These are phyloP conservation scores for Solea solea DNA, from an alignment of 2,113 vertebrate genomes.

Conservation along the genomic window DNA sequence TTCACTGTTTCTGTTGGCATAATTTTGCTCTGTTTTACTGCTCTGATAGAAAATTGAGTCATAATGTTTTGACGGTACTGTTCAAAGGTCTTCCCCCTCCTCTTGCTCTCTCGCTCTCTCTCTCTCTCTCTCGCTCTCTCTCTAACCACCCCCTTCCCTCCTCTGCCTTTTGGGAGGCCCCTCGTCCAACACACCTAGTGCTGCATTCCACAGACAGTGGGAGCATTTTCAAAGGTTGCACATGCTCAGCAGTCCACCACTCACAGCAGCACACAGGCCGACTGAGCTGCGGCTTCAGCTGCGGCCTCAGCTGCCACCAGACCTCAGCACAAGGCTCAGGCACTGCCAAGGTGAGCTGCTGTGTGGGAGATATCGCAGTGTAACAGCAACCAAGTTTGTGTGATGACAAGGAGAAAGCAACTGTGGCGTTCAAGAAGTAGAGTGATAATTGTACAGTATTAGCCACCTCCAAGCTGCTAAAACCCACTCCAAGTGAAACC, in stretches of 20 bases:
- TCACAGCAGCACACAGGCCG: conserved; percentile 34
- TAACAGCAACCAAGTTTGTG: conserved; percentile 31
- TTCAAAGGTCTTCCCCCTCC: conserved; percentile 69
- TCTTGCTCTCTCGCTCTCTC: background rate
- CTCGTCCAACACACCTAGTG: conserved; percentile 70
- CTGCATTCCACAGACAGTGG: conserved; percentile 76
- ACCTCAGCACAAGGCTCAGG: conserved; percentile 40
- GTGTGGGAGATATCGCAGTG: conserved; percentile 57
- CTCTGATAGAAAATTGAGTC: conserved; percentile 76
- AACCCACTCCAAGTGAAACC: conserved; percentile 70
- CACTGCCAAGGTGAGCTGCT: conserved; percentile 50
- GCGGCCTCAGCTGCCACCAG: conserved; percentile 70
- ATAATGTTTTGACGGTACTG: conserved; percentile 78
- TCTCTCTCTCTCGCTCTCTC: background rate
- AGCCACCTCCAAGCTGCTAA: conserved; percentile 63
- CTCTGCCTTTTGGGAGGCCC: conserved; percentile 74
- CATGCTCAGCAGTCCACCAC: conserved; percentile 45
- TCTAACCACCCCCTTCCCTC: conserved; percentile 47
- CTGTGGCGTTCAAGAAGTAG: conserved; percentile 56
- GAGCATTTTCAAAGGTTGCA: conserved; percentile 75
- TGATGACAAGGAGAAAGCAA: conserved; percentile 75
- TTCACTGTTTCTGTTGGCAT: conserved; percentile 31
- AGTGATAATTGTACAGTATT: conserved; percentile 69
- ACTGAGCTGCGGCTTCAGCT: conserved; percentile 63
- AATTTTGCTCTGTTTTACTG: conserved; percentile 49